phyloP scores from a whole-genome alignment of 1,140 invertebrate genomes.

The Philopotamus ludificatus region DNA sequence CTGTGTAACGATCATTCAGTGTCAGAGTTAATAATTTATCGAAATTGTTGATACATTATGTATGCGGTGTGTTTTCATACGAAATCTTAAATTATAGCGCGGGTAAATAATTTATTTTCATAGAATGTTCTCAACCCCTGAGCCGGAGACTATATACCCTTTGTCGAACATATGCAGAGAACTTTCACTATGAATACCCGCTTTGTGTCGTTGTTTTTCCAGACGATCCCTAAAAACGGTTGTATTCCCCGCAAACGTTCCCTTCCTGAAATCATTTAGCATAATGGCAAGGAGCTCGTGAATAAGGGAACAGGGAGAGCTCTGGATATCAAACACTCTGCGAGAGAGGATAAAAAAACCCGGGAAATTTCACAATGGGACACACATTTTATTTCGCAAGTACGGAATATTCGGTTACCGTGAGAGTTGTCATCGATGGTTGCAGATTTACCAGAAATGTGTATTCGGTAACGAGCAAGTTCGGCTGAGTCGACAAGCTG shows the following conservation, averaged over 20 bases:
- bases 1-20: too few species aligned
- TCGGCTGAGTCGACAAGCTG: slow-evolving; percentile 20
- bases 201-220: slow-evolving; percentile 9
- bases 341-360: background rate
- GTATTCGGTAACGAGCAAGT: slow-evolving; percentile 23
- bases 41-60: too few species aligned
- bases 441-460: background rate
- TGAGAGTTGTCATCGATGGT: background rate
- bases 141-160: background rate
- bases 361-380: background rate
- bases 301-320: slow-evolving; percentile 12
- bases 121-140: background rate
- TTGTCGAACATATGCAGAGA: background rate
- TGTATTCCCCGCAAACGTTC: background rate
- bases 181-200: slow-evolving; percentile 12
- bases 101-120: too few species aligned
- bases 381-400: background rate
- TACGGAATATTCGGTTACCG: too few species aligned
- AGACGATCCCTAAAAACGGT: slow-evolving; percentile 1
- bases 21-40: too few species aligned
- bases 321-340: slow-evolving; percentile 20
- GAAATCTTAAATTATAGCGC: too few species aligned
- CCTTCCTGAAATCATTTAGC: slow-evolving; percentile 26
- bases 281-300: slow-evolving; percentile 23
- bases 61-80: too few species aligned